Conservation (phyloP, 2,888 invertebrate species). For the Eupithecia subfuscata region DNA sequence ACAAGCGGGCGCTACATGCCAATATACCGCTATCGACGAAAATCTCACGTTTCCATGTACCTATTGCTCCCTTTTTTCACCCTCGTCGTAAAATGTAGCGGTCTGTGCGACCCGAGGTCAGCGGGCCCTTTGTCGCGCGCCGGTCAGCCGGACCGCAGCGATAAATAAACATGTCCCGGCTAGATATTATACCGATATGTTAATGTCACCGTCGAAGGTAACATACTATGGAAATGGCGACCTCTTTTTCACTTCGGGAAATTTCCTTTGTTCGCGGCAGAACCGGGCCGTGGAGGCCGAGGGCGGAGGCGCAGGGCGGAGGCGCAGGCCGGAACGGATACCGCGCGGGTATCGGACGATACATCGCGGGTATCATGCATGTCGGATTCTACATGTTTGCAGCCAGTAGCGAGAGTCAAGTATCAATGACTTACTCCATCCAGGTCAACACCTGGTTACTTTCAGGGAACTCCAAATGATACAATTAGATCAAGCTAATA, state of each 20-base stretch:
- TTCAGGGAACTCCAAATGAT: too few species aligned
- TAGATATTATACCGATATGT: slow-evolving; percentile 39
- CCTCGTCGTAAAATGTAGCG: slow-evolving; percentile 47
- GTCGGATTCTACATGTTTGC: too few species aligned
- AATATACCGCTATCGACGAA: slow-evolving; percentile 41
- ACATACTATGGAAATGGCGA: slow-evolving; percentile 17
- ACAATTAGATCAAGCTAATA: too few species aligned
- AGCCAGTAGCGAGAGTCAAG: too few species aligned
- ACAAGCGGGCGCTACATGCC: too few species aligned
- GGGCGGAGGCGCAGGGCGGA: not conserved
- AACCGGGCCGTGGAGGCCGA: not conserved
- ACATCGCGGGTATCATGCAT: too few species aligned
- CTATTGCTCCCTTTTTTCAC: slow-evolving; percentile 51
- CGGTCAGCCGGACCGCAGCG: slow-evolving; percentile 30
- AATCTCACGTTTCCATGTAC: slow-evolving; percentile 52
- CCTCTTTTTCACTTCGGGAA: not conserved
- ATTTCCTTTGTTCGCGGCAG: not conserved
- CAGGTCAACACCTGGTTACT: too few species aligned
- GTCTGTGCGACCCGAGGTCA: slow-evolving; percentile 38
- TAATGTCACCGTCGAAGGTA: slow-evolving; percentile 35
- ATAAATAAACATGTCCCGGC: slow-evolving; percentile 54
- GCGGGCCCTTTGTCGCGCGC: slow-evolving; percentile 44
- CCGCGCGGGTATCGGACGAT: too few species aligned
- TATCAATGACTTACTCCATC: too few species aligned
- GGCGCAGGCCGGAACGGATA: not conserved